A percentile compares a stretch with the other conserved stretches of the same genome.
These are phyloP conservation scores for Microcebus ravelobensis DNA, from an alignment of 2,113 vertebrate species.

Conservation along the genomic window DNA sequence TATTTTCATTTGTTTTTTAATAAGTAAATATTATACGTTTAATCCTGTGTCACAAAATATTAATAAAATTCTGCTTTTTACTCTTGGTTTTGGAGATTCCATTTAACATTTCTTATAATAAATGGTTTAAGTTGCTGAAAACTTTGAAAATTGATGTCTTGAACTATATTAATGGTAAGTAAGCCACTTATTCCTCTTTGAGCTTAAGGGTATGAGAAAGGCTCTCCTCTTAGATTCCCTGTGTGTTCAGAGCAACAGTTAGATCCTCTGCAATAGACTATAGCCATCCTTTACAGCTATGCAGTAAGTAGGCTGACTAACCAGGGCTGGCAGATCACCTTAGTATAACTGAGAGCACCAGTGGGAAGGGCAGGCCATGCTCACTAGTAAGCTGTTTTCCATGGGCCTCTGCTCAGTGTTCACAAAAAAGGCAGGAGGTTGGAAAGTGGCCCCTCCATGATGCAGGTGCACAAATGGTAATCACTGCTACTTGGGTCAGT, in stretches of 20 bases:
- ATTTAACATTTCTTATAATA: not conserved
- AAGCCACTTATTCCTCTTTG: not conserved
- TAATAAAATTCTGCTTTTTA: not conserved
- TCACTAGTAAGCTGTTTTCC: not conserved
- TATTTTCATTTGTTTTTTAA: not conserved
- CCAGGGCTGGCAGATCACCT: not conserved
- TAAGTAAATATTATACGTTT: not conserved
- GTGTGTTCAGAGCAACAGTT: not conserved
- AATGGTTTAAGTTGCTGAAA: not conserved
- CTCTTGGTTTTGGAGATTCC: not conserved
- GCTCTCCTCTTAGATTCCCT: not conserved
- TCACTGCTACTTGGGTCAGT: not conserved
- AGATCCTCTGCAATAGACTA: not conserved
- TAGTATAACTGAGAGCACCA: not conserved
- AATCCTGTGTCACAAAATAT: not conserved
- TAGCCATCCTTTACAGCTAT: not conserved
- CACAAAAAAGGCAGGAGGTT: not conserved
- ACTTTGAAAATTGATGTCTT: conserved; percentile 3
- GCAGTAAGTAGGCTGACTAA: not conserved
- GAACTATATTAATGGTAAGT: not conserved
- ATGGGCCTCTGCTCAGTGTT: not conserved
- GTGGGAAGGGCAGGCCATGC: not conserved
- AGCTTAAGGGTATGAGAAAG: not conserved
- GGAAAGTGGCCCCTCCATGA: not conserved
- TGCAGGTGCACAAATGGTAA: not conserved